These are phyloP conservation scores for Oreochromis tanganicae DNA, from an alignment of 2,113 vertebrate species.

Conservation along the genomic window DNA sequence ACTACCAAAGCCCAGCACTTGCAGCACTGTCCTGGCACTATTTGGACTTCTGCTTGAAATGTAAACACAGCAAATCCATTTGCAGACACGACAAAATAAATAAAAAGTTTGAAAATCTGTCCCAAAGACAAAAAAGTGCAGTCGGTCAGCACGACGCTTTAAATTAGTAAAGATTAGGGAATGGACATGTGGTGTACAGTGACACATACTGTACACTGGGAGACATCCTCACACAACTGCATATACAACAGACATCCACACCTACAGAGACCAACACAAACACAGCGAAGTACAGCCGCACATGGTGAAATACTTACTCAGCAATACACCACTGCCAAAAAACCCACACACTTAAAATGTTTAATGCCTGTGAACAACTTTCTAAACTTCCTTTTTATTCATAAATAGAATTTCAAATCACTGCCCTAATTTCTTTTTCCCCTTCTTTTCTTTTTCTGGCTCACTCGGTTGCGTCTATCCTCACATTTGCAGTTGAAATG, in stretches of 20 bases:
- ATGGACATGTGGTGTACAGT: neutral
- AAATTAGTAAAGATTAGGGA: slow-evolving; percentile 1
- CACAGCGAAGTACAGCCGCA: neutral
- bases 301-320: neutral
- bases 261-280: neutral
- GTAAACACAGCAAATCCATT: neutral
- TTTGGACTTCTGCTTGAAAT: neutral
- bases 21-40: neutral
- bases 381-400: slow-evolving; percentile 50
- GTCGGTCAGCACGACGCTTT: neutral
- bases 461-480: neutral
- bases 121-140: neutral
- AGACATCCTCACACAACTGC: neutral
- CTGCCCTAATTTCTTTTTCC: slow-evolving; percentile 34
- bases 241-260: neutral
- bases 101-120: neutral
- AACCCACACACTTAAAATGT: slow-evolving; percentile 22
- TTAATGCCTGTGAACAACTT: slow-evolving; percentile 30
- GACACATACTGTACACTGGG: neutral
- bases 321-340: neutral
- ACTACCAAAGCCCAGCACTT: neutral
- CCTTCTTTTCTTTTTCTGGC: neutral
- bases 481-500: slow-evolving; percentile 24
- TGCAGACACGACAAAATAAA: neutral
- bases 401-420: slow-evolving; percentile 50